Evolutionary conservation across 2,113 vertebrate genomes (phyloP), one percentile per base, ranked within the genome.

Genomic region (Murina feae): DNA sequence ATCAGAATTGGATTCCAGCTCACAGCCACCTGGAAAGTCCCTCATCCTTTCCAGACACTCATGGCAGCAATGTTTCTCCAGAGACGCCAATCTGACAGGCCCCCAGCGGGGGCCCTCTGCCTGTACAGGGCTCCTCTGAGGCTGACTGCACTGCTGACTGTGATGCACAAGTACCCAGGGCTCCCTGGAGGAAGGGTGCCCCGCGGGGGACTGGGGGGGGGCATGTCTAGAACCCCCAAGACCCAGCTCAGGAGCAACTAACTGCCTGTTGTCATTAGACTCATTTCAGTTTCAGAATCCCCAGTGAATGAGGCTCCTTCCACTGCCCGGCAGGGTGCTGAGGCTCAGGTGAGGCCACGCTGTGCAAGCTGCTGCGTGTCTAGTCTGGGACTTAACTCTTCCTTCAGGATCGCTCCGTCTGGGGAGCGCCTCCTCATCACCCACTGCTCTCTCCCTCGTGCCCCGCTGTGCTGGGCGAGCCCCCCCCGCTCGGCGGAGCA

Each of bases 321-420:
- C 1, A 0, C 6, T 1, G 4, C 23, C 39, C 17, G n/a, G 3
- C 10, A 0, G n/a, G 18, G 14, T 28, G 51, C 5, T 5, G 1
- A 16, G 39, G 18, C 30, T 20, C 6, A n/a, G 20, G 11, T 7
- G 28, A 30, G 69, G 14, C 9, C 35, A 17, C 0, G 4, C 17
- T 21, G 35, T 4, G 7, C 30, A 9, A 10, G 5, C 18, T 0
- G 4, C 0, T 55, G 5, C 13, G 80, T 20, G 2, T 47, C 10
- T 4, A 60, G 75, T 65, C 63, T 18, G 39, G 23, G 14, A 55
- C 32, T 25, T 14, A 1, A 10, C 23, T 21, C 23, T 7, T 63
- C 23, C 23, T 4, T n/a, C 12, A 17, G 3, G 9, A 12, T 17
- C 4, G 0, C 42, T 28, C 28, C 42, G 32, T 74, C 39, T 11